Evolutionary conservation across 1,140 invertebrate species (phyloP), one percentile per base, ranked within the genome.

Genomic region (Physella acuta): DNA sequence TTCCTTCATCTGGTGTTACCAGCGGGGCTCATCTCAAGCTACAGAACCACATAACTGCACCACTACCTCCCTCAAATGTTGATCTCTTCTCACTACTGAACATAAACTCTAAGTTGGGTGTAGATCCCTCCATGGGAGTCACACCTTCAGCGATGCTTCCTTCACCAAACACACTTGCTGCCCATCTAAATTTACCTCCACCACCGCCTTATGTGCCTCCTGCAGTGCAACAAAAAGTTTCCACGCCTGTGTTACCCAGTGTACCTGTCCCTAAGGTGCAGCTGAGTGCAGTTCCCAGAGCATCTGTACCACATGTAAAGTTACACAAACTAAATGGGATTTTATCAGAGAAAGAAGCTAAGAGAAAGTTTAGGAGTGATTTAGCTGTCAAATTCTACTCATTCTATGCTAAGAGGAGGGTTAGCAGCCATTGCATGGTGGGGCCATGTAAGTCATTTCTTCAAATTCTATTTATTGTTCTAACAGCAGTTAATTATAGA

Each of bases 351-450:
- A 73, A 75, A 62, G 77, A 78, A n/a, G 72, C 75, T 20, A 72
- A 71, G 30, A 62, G 37, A 49, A 77, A 73, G 51, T 64, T 83
- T 30, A 77, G 74, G 71, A 75, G 61, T 31, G 75, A 82, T 58
- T 69, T 73, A 64, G 77, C 79, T 70, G 72, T 75, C 37, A 72
- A 78, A 24, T 73, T 77, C 30, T 81, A 83, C 56, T 75, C 72
- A 33, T 71, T 74, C 36, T 76, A 79, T 68, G 73, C 74, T 36
- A 75, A 76, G 36, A 71, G 74, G 51, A 80, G 75, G 65, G 77
- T 81, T 49, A 73, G 79, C 44, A 81, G 83, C 62, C 79, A 80
- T 59, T 79, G 83, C 75, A 74, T 86, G 16, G 78, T 84, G 62
- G 80, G 81, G 58, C 78, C 84, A 74, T 85, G 86, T 87, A 75